Base-by-base conservation (phyloP, 2,113 vertebrate genomes). In the Micronisus gabar region DNA sequence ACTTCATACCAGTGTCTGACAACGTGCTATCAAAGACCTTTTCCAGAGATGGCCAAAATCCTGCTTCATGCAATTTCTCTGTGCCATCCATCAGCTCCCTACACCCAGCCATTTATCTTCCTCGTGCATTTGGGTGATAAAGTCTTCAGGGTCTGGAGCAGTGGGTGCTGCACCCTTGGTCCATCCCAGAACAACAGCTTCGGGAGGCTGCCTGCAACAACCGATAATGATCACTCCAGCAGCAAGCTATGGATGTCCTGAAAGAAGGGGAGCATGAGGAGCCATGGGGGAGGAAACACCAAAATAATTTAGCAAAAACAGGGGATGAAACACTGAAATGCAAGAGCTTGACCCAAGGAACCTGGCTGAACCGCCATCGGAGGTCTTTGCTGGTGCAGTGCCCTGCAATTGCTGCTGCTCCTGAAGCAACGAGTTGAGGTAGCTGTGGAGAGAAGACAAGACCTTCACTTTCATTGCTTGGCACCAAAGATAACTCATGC, bases 351-450 rank as follows among this genome's bases (percentile, higher is more conserved):
- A 20, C 12, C n/a, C 36, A n/a, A 43, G 90, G 48, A 29, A 18
- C 1, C 26, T 26, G 58, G 22, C 21, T 55, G 62, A 55, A 32
- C 11, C 14, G 25, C 4, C 1, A 1, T 25, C 41, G 47, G 45
- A 66, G 40, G 53, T 22, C 62, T 43, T 59, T 43, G 75, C 45
- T 86, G 41, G 19, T 38, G 81, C 62, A 36, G 29, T 32, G 47
- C 71, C 3, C 15, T 32, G 43, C 10, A 34, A 1, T 43, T 43
- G 32, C 74, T 75, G 80, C 76, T 65, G 76, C 53, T 86, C 36
- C n/a, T 81, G 81, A 36, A 27, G 23, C 19, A 47, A 52, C 0
- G 3, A 32, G 45, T 15, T 0, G 2, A 45, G 34, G 41, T 15
- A 50, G 56, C 25, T 4, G 0, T 0, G 7, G 47, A 38, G 48